Conservation (phyloP, 2,888 invertebrate species). For the Subacronicta megacephala region DNA sequence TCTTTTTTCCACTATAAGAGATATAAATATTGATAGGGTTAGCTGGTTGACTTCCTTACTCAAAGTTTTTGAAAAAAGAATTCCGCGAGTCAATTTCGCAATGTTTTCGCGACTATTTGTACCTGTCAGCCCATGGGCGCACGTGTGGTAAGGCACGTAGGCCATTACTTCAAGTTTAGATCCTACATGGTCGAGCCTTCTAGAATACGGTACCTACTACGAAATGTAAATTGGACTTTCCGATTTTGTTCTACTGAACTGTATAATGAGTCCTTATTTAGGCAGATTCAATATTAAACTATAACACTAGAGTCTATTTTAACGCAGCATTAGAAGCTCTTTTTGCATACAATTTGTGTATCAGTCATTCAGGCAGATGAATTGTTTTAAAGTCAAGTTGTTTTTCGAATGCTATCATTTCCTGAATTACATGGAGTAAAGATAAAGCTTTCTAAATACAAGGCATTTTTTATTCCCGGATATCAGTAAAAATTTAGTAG, state of each 20-base stretch:
- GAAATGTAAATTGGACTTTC: slow-evolving; percentile 48
- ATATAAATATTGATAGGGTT: no score
- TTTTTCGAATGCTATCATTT: no score
- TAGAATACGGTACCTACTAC: slow-evolving; percentile 46
- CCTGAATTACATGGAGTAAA: no score
- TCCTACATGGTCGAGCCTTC: slow-evolving; percentile 32
- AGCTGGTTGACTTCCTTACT: not conserved
- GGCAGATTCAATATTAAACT: not conserved
- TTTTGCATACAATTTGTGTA: no score
- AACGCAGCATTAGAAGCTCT: no score
- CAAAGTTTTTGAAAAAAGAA: slow-evolving; percentile 13
- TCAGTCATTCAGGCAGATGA: no score
- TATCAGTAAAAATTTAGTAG: no score
- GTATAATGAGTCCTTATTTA: slow-evolving; percentile 26
- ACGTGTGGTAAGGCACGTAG: slow-evolving; percentile 56
- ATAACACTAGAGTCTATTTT: no score
- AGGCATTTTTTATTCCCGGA: no score
- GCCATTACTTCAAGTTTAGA: slow-evolving; percentile 55
- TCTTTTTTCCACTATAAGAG: no score
- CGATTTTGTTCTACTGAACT: slow-evolving; percentile 40
- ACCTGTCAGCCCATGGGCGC: slow-evolving; percentile 49
- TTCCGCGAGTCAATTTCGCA: slow-evolving; percentile 49
- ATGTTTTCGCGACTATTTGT: slow-evolving; percentile 51
- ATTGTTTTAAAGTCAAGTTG: no score
- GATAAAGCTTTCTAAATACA: no score